Percentiles rank a stretch among this genome's conserved stretches.
Evolutionary conservation across 2,888 invertebrate species (phyloP).

Genomic region (Megalurothrips usitatus): DNA sequence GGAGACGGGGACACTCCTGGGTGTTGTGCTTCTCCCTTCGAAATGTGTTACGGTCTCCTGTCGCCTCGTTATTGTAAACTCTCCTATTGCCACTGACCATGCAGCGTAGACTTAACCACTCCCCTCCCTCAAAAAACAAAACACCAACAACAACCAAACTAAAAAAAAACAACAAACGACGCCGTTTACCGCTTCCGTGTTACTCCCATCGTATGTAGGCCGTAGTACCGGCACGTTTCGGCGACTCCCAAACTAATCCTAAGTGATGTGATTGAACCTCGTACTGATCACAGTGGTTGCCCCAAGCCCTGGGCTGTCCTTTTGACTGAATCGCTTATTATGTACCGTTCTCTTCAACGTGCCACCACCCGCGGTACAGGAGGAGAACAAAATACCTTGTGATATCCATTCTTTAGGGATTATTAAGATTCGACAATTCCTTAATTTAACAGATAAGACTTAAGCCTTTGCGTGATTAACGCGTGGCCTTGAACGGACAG

Average conservation of each 20-base stretch:
- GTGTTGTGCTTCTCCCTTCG: too few relatives aligned
- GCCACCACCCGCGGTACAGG: background rate
- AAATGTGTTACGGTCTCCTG: too few relatives aligned
- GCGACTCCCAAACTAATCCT: too few relatives aligned
- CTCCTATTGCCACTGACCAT: too few relatives aligned
- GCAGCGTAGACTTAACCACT: too few relatives aligned
- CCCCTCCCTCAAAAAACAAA: too few relatives aligned
- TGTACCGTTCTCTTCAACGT: background rate
- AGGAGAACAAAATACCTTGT: conserved; percentile 10
- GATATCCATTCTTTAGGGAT: conserved; percentile 17
- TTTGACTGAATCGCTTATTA: background rate
- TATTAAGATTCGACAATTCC: background rate
- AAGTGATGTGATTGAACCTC: too few relatives aligned
- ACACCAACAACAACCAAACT: too few relatives aligned
- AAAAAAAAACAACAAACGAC: too few relatives aligned
- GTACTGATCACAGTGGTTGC: background rate
- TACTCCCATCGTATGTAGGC: background rate
- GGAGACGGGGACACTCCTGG: background rate
- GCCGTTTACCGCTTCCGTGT: too few relatives aligned
- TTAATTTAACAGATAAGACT: background rate
- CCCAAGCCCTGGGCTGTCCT: conserved; percentile 16
- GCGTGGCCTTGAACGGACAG: background rate
- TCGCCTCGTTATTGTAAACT: too few relatives aligned
- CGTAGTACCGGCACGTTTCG: background rate
- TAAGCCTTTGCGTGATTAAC: background rate